Evolutionary conservation across 2,888 invertebrate genomes (phyloP), one percentile per base, ranked within the genome.

Genomic region (Microctonus aethiopoides): DNA sequence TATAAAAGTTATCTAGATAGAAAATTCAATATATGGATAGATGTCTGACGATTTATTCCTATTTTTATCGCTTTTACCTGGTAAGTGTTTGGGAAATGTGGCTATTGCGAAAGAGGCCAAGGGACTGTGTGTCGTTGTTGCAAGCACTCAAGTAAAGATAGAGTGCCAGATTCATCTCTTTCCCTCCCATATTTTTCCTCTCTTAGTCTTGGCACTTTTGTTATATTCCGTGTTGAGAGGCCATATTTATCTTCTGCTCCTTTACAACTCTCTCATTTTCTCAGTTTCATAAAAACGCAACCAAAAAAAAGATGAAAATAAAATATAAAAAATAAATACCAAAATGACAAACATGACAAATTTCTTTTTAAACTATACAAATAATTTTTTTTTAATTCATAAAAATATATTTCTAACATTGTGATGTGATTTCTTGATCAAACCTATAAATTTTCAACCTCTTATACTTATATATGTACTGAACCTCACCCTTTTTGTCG

Each of bases 261-360:
- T 65, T 70, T 62, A 52, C 70, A 66, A 46, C 56, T 57, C 70
- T 72, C 75, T 57, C 41, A 24, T 16, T 46, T 71, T 72, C 75
- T 57, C 41, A 24, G 46, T 46, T 46, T 46, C 46, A 46, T 7
- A n/a, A 65, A 36, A 51, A 46, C 13, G 20, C 52, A 13, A 52
- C n/a, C 7, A 64, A 24, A 34, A 51, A 63, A 46, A 46, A 46
- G 46, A 46, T 4, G 7, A 5, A 16, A 46, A 16, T 46, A 7
- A 46, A 39, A 11, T 5, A 9, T n/a, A 46, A 16, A n/a, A n/a
- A 7, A 46, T 20, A 20, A 20, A 1, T 6, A 7, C 4, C 4
- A 13, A 39, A n/a, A 13, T n/a, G 4, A 41, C 5, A 5, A 41
- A 41, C 7, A 29, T 5, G 7, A 29, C 3, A 29, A 29, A 29